Conservation (phyloP, 2,797 vertebrate species). For the Clarias platycephalus region DNA sequence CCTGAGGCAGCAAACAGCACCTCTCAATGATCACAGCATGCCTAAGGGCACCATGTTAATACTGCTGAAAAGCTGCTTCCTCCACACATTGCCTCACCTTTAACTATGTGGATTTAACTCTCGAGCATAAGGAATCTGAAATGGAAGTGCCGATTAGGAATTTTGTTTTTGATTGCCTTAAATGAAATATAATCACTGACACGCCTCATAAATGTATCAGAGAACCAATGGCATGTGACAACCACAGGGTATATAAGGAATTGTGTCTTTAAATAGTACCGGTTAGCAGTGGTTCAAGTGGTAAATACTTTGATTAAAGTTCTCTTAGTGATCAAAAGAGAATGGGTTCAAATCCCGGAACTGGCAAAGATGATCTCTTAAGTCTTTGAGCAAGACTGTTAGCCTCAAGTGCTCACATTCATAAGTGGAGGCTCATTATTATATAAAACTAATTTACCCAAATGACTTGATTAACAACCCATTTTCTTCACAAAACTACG, state of each 20-base stretch:
- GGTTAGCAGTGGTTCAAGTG: not conserved
- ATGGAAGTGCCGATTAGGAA: constrained; percentile 62
- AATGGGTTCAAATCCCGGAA: not conserved
- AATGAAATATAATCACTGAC: constrained; percentile 46
- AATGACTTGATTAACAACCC: not conserved
- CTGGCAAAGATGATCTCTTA: not conserved
- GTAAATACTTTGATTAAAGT: not conserved
- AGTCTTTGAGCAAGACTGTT: not conserved
- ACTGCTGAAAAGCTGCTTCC: constrained; percentile 41
- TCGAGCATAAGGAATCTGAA: constrained; percentile 56
- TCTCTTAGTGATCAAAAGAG: not conserved
- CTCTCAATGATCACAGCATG: constrained; percentile 93
- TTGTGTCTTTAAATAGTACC: not conserved
- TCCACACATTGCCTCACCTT: constrained; percentile 70
- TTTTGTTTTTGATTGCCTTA: constrained; percentile 61
- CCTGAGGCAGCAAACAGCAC: constrained; percentile 85
- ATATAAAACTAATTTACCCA: not conserved
- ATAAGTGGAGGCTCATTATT: not conserved
- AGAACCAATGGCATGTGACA: not conserved
- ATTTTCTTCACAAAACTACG: not conserved
- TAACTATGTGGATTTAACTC: constrained; percentile 73
- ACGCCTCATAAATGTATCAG: not conserved
- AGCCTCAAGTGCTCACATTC: not conserved
- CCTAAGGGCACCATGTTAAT: constrained; percentile 77
- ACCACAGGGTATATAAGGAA: not conserved